Evolutionary conservation across 2,888 invertebrate genomes (phyloP).

Genomic region (Agrilus mali): DNA sequence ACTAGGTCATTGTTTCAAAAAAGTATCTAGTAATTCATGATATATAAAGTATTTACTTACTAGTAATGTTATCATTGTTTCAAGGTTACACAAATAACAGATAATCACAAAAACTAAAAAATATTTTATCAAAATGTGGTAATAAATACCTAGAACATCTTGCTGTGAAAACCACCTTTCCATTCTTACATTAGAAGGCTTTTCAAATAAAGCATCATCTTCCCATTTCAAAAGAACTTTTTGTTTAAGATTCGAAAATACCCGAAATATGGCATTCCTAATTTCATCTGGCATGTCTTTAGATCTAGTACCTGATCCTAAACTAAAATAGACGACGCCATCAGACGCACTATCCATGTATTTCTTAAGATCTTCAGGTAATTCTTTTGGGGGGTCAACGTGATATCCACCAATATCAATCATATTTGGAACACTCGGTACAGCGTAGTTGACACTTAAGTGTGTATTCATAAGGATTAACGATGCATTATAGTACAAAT

Average conservation of each 20-base stretch:
- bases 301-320: conserved; percentile 47
- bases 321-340: conserved; percentile 45
- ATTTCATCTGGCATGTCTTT: conserved; percentile 40
- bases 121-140: background rate
- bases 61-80: too few relatives aligned
- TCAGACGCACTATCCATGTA: conserved; percentile 39
- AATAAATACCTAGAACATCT: conserved; percentile 20
- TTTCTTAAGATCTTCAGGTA: conserved; percentile 35
- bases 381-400: conserved; percentile 17
- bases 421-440: conserved; percentile 41
- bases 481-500: conserved; percentile 19
- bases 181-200: conserved; percentile 7
- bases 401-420: conserved; percentile 47
- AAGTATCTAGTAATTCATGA: too few relatives aligned
- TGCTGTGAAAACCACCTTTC: conserved; percentile 24
- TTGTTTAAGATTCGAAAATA: conserved; percentile 45
- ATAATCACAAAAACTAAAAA: too few relatives aligned
- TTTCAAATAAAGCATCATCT: conserved; percentile 29
- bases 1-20: too few relatives aligned
- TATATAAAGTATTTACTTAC: too few relatives aligned
- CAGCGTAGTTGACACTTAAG: conserved; percentile 36
- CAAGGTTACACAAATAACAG: too few relatives aligned
- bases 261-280: conserved; percentile 39
- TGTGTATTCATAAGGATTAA: conserved; percentile 29
- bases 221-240: conserved; percentile 62